A percentile compares a stretch with the other conserved stretches of the same genome.
Evolutionary conservation across 2,797 vertebrate species (phyloP).

Genomic region (Alfaro cultratus): DNA sequence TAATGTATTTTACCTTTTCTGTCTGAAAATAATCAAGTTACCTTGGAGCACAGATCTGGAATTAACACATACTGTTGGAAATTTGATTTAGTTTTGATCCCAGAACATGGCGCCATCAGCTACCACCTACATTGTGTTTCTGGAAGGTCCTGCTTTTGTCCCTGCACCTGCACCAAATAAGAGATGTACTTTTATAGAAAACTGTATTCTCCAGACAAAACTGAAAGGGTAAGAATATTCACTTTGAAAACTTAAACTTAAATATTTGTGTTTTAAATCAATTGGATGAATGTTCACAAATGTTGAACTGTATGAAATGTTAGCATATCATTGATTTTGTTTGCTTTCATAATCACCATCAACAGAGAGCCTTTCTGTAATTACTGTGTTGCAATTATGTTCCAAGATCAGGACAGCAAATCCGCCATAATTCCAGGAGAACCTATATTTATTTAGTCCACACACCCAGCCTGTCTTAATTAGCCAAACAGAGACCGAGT

Average conservation of each 20-base stretch:
- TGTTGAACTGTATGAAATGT: slow-evolving; percentile 16
- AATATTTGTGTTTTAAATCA: background rate
- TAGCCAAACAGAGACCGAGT: background rate
- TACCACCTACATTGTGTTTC: background rate
- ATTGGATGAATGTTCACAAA: slow-evolving; percentile 17
- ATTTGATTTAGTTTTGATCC: slow-evolving; percentile 3
- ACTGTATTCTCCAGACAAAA: background rate
- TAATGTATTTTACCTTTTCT: background rate
- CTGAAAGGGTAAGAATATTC: background rate
- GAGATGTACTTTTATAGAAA: background rate
- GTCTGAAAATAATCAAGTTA: background rate
- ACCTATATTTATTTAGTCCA: slow-evolving; percentile 1
- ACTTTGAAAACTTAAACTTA: background rate
- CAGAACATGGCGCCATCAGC: background rate
- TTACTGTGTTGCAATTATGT: background rate
- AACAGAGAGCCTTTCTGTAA: slow-evolving; percentile 3
- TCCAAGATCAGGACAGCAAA: background rate
- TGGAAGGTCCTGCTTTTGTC: background rate
- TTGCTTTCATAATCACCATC: slow-evolving; percentile 21
- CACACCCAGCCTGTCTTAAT: background rate
- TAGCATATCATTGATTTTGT: slow-evolving; percentile 30
- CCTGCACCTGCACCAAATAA: background rate
- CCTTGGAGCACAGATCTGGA: background rate
- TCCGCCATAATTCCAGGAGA: background rate
- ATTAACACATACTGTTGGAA: background rate